A percentile compares a stretch with the other conserved stretches of the same genome.
phyloP scores from a whole-genome alignment of 2,888 invertebrate species.

The Drosophila formosana region DNA sequence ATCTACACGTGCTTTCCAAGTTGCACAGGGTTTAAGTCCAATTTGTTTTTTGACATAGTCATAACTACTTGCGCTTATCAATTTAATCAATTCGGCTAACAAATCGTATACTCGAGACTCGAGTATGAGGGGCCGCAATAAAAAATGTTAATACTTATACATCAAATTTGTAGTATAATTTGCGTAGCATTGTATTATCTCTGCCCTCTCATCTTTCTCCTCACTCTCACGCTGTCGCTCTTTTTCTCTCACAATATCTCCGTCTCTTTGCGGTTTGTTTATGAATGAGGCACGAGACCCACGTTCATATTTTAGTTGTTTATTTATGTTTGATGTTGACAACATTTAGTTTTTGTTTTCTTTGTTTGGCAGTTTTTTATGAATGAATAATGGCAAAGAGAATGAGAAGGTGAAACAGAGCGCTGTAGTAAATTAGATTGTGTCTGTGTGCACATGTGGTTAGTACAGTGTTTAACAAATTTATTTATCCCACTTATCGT shows the following conservation, averaged over 20 bases:
- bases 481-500: slow-evolving; percentile 10
- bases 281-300: slow-evolving; percentile 30
- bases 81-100: slow-evolving; percentile 34
- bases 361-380: slow-evolving; percentile 22
- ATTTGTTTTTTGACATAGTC: slow-evolving; percentile 3
- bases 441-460: slow-evolving; percentile 3
- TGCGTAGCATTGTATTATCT: neutral
- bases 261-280: slow-evolving; percentile 28
- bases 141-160: slow-evolving; percentile 13
- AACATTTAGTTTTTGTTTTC: slow-evolving; percentile 16
- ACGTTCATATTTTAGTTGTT: slow-evolving; percentile 6
- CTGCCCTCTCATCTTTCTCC: neutral
- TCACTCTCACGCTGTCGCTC: neutral
- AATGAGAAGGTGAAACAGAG: neutral
- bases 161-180: neutral
- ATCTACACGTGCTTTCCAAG: slow-evolving; percentile 25
- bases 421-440: too few relatives aligned
- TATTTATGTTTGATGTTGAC: slow-evolving; percentile 26
- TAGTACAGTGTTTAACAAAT: slow-evolving; percentile 16
- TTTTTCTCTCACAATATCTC: slow-evolving; percentile 1
- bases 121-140: slow-evolving; percentile 27
- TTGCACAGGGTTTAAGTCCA: neutral
- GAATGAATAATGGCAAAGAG: slow-evolving; percentile 29
- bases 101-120: slow-evolving; percentile 10
- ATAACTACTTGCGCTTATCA: slow-evolving; percentile 25